A percentile compares a stretch with the other conserved stretches of the same genome.
Evolutionary conservation across 1,140 invertebrate genomes (phyloP).

Genomic region (Listronotus oregonensis): DNA sequence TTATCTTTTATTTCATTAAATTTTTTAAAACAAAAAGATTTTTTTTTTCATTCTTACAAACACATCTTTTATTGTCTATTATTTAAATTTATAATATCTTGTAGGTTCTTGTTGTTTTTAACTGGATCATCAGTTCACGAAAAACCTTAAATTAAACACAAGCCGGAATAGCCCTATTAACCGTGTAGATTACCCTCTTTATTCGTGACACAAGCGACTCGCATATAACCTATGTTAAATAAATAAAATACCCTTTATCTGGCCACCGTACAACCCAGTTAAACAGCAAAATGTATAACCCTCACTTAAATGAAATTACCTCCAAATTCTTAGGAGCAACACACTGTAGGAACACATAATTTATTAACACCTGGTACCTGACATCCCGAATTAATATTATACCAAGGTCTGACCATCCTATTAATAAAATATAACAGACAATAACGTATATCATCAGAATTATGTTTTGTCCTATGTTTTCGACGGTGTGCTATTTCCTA

Average conservation of each 20-base stretch:
- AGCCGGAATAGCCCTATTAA: no score
- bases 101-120: no score
- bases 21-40: no score
- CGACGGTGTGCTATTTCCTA: no score
- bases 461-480: background rate
- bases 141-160: no score
- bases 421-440: conserved; percentile 14
- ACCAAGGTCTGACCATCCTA: conserved; percentile 12
- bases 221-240: conserved; percentile 3
- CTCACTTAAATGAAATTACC: conserved; percentile 17
- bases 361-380: conserved; percentile 15
- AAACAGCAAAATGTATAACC: conserved; percentile 12
- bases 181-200: background rate
- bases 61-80: no score
- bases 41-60: no score
- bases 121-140: no score
- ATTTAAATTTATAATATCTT: no score
- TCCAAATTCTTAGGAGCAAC: conserved; percentile 9
- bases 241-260: conserved; percentile 20
- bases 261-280: background rate
- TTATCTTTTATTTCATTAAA: no score
- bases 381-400: conserved; percentile 16
- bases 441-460: conserved; percentile 8
- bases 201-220: background rate
- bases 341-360: conserved; percentile 6